phyloP scores from a whole-genome alignment of 2,113 vertebrate species.

The Cygnus buccinator region DNA sequence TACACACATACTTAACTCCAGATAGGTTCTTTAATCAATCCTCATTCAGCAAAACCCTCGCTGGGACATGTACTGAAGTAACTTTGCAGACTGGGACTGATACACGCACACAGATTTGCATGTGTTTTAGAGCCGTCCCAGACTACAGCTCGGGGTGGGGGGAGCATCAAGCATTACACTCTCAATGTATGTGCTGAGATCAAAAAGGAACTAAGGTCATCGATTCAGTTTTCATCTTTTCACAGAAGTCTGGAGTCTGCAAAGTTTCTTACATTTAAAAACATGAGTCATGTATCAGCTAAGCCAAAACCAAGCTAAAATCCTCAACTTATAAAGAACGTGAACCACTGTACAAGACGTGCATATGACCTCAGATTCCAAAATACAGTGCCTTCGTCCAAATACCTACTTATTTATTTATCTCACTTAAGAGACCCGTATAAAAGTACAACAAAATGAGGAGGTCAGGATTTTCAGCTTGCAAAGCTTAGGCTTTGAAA shows the following conservation, averaged over 20 bases:
- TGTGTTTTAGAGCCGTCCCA: not conserved
- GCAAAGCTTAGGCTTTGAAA: not conserved
- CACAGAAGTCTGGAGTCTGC: not conserved
- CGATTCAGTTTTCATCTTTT: not conserved
- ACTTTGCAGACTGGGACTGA: conserved; percentile 4
- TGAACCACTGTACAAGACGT: not conserved
- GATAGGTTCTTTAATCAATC: conserved; percentile 52
- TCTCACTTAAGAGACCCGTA: not conserved
- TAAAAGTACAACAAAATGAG: not conserved
- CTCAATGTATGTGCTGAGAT: not conserved
- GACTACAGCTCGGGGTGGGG: not conserved
- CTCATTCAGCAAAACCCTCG: conserved; percentile 47
- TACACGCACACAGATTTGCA: not conserved
- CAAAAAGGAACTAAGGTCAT: not conserved
- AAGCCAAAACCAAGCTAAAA: not conserved
- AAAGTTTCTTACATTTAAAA: not conserved
- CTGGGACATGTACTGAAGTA: not conserved
- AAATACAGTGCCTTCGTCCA: not conserved
- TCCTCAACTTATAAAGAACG: not conserved
- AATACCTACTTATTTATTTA: not conserved
- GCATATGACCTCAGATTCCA: not conserved
- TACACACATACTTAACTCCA: conserved; percentile 49
- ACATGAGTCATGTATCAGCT: not conserved
- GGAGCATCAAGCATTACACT: not conserved
- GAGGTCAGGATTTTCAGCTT: not conserved